A percentile compares a stretch with the other conserved stretches of the same genome.
phyloP scores from a whole-genome alignment of 2,888 invertebrate species.

The Pomacea canaliculata region DNA sequence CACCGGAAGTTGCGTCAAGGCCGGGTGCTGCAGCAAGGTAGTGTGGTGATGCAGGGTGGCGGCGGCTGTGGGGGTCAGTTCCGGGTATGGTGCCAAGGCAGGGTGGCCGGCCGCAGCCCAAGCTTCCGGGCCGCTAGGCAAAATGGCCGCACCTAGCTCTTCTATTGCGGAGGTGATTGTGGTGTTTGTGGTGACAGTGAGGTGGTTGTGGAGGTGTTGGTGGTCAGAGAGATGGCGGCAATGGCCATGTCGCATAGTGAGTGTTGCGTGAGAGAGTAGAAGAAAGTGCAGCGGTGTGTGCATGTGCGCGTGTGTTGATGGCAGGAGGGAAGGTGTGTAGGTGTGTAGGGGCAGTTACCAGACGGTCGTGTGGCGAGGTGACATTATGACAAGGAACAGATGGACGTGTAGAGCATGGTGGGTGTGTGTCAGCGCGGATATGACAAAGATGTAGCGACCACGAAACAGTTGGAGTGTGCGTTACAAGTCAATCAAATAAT shows the following conservation, averaged over 20 bases:
- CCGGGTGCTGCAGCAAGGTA: constrained; percentile 89
- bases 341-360: too few relatives aligned
- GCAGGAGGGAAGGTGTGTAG: too few relatives aligned
- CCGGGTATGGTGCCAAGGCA: constrained; percentile 74
- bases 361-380: too few relatives aligned
- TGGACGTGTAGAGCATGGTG: too few relatives aligned
- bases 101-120: constrained; percentile 84
- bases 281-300: too few relatives aligned
- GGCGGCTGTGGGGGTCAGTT: constrained; percentile 77
- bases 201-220: constrained; percentile 10
- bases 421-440: too few relatives aligned
- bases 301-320: too few relatives aligned
- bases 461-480: too few relatives aligned
- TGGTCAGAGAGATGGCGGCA: not conserved
- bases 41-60: constrained; percentile 56
- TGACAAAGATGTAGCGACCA: too few relatives aligned
- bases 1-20: constrained; percentile 78
- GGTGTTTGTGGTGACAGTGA: constrained; percentile 38
- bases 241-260: not conserved
- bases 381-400: too few relatives aligned
- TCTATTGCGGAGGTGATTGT: constrained; percentile 56
- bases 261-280: too few relatives aligned
- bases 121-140: constrained; percentile 92
- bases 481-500: too few relatives aligned
- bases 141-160: constrained; percentile 91